Evolutionary conservation across 2,113 vertebrate species (phyloP).

Genomic region (Platichthys stellatus): DNA sequence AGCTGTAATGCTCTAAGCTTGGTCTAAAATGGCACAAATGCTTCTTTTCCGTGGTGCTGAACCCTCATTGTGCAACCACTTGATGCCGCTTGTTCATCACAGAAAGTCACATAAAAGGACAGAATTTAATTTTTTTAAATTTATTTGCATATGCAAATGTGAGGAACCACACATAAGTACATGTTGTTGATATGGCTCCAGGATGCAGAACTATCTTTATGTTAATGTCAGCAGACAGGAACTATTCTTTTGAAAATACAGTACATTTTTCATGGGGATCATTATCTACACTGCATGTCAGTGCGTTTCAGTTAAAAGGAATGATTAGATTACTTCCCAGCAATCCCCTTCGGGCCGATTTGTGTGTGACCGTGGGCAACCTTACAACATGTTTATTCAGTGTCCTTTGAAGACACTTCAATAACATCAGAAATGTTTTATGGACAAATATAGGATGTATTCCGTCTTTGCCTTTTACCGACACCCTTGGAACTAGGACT

Average conservation of each 20-base stretch:
- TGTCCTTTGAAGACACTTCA: constrained; percentile 76
- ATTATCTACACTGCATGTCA: constrained; percentile 78
- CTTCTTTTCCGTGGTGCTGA: constrained; percentile 67
- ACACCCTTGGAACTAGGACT: constrained; percentile 28
- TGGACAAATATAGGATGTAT: constrained; percentile 64
- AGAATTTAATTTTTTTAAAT: constrained; percentile 25
- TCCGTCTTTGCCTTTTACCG: constrained; percentile 51
- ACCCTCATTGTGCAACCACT: constrained; percentile 76
- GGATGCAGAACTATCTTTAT: constrained; percentile 80
- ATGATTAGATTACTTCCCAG: constrained; percentile 76
- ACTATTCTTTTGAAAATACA: constrained; percentile 76
- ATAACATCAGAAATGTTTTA: constrained; percentile 68
- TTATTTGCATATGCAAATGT: constrained; percentile 81
- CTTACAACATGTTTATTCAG: constrained; percentile 72
- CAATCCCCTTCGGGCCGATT: constrained; percentile 71
- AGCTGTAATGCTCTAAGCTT: constrained; percentile 63
- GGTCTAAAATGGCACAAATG: constrained; percentile 70
- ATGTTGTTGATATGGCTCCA: constrained; percentile 78
- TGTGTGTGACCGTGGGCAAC: constrained; percentile 73
- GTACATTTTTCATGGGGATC: constrained; percentile 78
- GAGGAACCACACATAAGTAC: constrained; percentile 71
- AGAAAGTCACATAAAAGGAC: constrained; percentile 79
- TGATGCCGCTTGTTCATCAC: constrained; percentile 77
- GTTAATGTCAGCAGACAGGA: constrained; percentile 78
- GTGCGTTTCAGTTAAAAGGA: constrained; percentile 71